Conservation (phyloP, 53 echinoderm and acorn worm species). For the Antedon mediterranea region DNA sequence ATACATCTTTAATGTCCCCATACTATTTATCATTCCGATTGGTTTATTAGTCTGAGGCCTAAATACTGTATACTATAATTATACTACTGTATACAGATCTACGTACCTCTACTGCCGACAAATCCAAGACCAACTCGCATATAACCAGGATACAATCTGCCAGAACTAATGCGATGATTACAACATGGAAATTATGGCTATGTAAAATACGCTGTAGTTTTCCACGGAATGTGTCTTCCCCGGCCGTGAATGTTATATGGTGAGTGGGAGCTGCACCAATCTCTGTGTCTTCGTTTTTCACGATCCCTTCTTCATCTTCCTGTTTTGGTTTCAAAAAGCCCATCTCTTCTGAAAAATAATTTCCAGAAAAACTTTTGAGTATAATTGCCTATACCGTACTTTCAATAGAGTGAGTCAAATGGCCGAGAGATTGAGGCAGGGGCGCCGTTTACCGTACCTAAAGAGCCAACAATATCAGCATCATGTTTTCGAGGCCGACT, state of each 20-base stretch:
- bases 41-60: too few relatives aligned
- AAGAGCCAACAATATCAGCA: too few relatives aligned
- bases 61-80: too few relatives aligned
- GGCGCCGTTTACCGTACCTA: too few relatives aligned
- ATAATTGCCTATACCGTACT: too few relatives aligned
- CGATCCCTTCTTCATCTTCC: not conserved
- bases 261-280: slow-evolving; percentile 32
- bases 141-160: slow-evolving; percentile 76
- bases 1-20: too few relatives aligned
- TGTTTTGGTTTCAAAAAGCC: not conserved
- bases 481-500: too few relatives aligned
- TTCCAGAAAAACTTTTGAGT: too few relatives aligned
- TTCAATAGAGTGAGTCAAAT: too few relatives aligned
- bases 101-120: slow-evolving; percentile 36
- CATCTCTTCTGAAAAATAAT: not conserved
- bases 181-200: slow-evolving; percentile 61
- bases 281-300: slow-evolving; percentile 20
- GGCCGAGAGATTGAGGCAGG: too few relatives aligned
- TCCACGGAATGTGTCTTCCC: slow-evolving; percentile 34
- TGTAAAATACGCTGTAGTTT: slow-evolving; percentile 44
- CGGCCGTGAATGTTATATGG: not conserved
- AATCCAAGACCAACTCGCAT: slow-evolving; percentile 69
- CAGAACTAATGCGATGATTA: slow-evolving; percentile 52
- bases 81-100: too few relatives aligned
- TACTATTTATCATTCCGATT: too few relatives aligned